Evolutionary conservation across 1,140 invertebrate genomes (phyloP).

Genomic region (Atta texana): DNA sequence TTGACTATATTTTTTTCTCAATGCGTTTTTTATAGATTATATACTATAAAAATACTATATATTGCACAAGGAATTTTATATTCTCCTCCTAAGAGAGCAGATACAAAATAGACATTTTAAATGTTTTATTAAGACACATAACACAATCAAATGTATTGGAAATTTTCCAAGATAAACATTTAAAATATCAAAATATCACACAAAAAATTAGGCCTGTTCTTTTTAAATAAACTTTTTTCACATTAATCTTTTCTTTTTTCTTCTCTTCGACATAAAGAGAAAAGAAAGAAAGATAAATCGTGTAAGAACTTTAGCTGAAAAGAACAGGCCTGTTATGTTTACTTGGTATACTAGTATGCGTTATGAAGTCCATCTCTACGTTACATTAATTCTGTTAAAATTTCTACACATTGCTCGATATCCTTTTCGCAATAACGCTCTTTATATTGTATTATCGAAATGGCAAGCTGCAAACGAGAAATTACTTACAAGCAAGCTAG

Average conservation of each 20-base stretch:
- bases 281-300: no score
- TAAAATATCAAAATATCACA: background rate
- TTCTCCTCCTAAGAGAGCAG: no score
- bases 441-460: constrained; percentile 26
- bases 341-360: background rate
- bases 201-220: background rate
- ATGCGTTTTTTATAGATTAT: background rate
- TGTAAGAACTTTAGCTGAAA: no score
- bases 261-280: no score
- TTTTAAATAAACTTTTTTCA: no score
- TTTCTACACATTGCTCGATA: background rate
- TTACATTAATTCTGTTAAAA: background rate
- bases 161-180: background rate
- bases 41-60: background rate
- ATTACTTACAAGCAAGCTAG: constrained; percentile 49
- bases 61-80: background rate
- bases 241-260: no score
- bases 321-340: background rate
- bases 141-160: background rate
- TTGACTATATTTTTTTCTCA: no score
- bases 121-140: background rate
- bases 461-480: constrained; percentile 34
- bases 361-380: background rate
- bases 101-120: background rate
- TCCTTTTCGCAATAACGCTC: background rate